Base-by-base conservation (phyloP, 2,888 invertebrate genomes). In the Chorisops tibialis region DNA sequence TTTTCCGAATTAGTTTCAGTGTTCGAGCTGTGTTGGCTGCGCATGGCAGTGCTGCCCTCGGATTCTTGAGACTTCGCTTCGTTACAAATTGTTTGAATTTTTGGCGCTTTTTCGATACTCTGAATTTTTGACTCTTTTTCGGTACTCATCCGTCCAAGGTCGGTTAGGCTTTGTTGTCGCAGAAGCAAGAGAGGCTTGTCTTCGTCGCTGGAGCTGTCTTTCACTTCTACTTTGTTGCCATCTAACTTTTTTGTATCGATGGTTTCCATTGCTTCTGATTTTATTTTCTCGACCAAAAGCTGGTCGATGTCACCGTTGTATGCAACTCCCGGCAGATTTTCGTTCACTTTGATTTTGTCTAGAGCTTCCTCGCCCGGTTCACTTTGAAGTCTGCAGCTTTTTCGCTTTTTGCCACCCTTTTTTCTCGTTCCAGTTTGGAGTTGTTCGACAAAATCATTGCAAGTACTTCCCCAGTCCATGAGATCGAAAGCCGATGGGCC, bases 401-500 rank as follows among this genome's bases (percentile, higher is more conserved):
- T 67, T 66, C 58, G 60, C 75, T 80, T 81, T 16, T 79, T 76
- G 1, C 78, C 75, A 64, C 82, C 82, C 72, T 84, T 86, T 74
- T 84, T 85, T 54, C 79, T 80, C 59, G 79, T 79, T 45, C 84
- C 83, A 66, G 75, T 81, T 74, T 84, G 84, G 48, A 91, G 76
- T 75, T 91, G 89, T 73, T 89, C 87, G 76, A 91, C 83, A 73
- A 91, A 89, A 76, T 82, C 87, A 75, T 90, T 89, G 78, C 90
- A 91, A 16, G 89, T 84, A 71, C 81, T 85, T 52, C 83, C 82
- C 85, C 90, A 91, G 70, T 68, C 68, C 21, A 62, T 63, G 6
- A 71, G 52, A 62, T 69, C 66, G 19, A 68, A 60, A 11, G 60
- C 61, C 47, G 59, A 37, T 18, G 22, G n/a, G 39, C 9, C 21